Conservation (phyloP, 2,888 invertebrate genomes). For the Alitta virens region DNA sequence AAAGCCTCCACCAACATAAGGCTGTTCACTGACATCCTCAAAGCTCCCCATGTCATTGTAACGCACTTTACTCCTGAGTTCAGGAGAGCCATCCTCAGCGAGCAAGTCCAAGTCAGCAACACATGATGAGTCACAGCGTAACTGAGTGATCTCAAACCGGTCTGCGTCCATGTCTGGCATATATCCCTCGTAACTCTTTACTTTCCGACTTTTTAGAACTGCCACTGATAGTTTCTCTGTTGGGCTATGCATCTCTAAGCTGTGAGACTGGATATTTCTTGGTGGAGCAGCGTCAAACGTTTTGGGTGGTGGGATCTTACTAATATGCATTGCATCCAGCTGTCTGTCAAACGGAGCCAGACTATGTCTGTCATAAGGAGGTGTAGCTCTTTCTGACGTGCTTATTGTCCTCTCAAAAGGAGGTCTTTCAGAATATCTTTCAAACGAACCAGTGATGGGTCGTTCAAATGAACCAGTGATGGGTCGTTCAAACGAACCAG, state of each 20-base stretch:
- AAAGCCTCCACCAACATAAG: neutral
- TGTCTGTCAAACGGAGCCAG: too few relatives aligned
- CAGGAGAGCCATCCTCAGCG: conserved; percentile 39
- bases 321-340: too few relatives aligned
- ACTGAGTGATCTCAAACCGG: conserved; percentile 48
- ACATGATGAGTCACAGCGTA: conserved; percentile 45
- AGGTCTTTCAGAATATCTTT: too few relatives aligned
- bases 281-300: neutral
- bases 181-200: conserved; percentile 46
- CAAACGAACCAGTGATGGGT: too few relatives aligned
- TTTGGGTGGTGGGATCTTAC: neutral
- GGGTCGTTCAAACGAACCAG: too few relatives aligned
- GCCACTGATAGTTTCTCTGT: conserved; percentile 5
- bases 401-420: too few relatives aligned
- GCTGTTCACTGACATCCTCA: conserved; percentile 56
- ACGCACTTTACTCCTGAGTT: conserved; percentile 27
- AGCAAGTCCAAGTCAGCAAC: conserved; percentile 46
- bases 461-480: too few relatives aligned
- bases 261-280: conserved; percentile 30
- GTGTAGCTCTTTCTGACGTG: too few relatives aligned
- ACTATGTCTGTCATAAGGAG: too few relatives aligned
- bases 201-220: conserved; percentile 27
- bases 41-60: conserved; percentile 59
- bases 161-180: conserved; percentile 38
- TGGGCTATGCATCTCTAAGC: conserved; percentile 34